A percentile compares a stretch with the other conserved stretches of the same genome.
These are phyloP conservation scores for Elephas maximus DNA, from an alignment of 2,113 vertebrate genomes.

Conservation along the genomic window DNA sequence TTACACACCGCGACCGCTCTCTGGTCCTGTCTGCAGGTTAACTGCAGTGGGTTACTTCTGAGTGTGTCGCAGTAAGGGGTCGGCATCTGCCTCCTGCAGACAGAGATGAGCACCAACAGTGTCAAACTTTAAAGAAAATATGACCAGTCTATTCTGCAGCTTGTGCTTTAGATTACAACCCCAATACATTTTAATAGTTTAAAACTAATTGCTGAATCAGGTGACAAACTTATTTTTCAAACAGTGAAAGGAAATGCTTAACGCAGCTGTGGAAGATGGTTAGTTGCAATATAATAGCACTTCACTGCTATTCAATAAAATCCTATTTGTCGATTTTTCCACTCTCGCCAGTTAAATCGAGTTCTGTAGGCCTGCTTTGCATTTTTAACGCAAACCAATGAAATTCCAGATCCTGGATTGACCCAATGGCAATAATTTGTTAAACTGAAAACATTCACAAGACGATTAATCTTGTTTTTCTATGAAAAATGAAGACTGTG, in stretches of 20 bases:
- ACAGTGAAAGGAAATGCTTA: constrained; percentile 15
- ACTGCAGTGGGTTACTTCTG: constrained; percentile 94
- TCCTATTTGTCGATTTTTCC: not conserved
- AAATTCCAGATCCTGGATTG: not conserved
- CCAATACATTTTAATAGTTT: not conserved
- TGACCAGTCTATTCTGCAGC: not conserved
- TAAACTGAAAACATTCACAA: constrained; percentile 25
- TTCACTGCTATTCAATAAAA: constrained; percentile 4
- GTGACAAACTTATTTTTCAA: constrained; percentile 26
- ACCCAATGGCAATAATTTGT: not conserved
- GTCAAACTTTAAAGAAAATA: not conserved
- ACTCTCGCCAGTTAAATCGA: constrained; percentile 13
- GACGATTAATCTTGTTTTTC: not conserved
- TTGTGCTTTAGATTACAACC: not conserved
- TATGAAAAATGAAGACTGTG: not conserved
- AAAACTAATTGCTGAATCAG: constrained; percentile 2
- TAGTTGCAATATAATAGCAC: not conserved
- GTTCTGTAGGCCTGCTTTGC: not conserved
- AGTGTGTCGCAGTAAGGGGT: constrained; percentile 96
- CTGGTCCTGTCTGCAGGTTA: constrained; percentile 98
- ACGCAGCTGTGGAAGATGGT: not conserved
- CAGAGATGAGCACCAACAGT: not conserved
- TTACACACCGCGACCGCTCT: constrained; percentile 98
- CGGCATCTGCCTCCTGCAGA: constrained; percentile 90
- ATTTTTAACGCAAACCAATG: constrained; percentile 32